Percentiles rank a stretch among this genome's conserved stretches.
These are phyloP conservation scores for Nemotelus pantherinus DNA, from an alignment of 2,888 invertebrate species.

Conservation along the genomic window DNA sequence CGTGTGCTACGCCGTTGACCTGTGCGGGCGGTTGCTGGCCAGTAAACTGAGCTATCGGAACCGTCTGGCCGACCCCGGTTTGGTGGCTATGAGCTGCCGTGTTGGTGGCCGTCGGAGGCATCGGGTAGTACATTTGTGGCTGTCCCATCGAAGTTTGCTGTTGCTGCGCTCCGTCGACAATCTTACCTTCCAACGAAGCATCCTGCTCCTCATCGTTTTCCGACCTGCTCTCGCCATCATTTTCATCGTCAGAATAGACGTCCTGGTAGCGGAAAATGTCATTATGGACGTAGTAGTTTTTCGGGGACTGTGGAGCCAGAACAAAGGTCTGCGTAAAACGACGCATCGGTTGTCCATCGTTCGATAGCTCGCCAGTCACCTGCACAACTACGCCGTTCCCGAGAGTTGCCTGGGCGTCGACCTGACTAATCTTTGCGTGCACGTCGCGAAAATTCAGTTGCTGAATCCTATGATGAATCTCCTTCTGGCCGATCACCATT, in stretches of 20 bases:
- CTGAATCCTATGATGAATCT: slow-evolving; percentile 95
- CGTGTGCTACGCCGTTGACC: slow-evolving; percentile 63
- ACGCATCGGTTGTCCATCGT: slow-evolving; percentile 95
- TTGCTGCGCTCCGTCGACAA: slow-evolving; percentile 43
- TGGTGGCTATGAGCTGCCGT: slow-evolving; percentile 38
- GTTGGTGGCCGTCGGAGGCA: slow-evolving; percentile 57
- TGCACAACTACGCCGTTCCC: slow-evolving; percentile 96
- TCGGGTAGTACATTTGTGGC: slow-evolving; percentile 60
- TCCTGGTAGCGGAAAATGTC: slow-evolving; percentile 99
- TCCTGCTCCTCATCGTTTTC: slow-evolving; percentile 63
- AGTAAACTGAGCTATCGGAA: slow-evolving; percentile 49
- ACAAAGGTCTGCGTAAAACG: slow-evolving; percentile 99
- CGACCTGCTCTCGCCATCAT: slow-evolving; percentile 63
- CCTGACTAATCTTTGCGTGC: slow-evolving; percentile 97
- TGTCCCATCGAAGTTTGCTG: slow-evolving; percentile 49
- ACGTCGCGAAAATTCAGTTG: slow-evolving; percentile 96
- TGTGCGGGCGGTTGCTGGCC: slow-evolving; percentile 55
- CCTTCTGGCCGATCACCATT: slow-evolving; percentile 89
- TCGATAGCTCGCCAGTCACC: slow-evolving; percentile 96
- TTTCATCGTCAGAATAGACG: slow-evolving; percentile 72
- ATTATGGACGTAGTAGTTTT: slow-evolving; percentile 98
- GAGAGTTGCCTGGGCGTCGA: slow-evolving; percentile 93
- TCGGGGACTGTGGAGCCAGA: slow-evolving; percentile 92
- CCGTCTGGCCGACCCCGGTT: slow-evolving; percentile 45
- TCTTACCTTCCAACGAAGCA: slow-evolving; percentile 51